Conservation (phyloP, 2,113 vertebrate species). For the Pseudopipra pipra region DNA sequence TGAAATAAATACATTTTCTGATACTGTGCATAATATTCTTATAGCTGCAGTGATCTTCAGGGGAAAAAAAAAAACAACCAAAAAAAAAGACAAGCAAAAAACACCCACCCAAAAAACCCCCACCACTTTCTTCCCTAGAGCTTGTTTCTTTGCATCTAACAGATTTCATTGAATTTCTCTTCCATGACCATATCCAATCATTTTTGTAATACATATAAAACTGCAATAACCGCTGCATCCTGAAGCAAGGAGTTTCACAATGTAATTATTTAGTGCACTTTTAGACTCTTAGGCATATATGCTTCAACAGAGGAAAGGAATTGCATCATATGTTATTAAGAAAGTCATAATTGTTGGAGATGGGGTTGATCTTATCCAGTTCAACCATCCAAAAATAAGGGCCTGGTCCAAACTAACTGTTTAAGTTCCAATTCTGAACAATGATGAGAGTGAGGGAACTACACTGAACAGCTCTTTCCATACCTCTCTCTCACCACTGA, state of each 20-base stretch:
- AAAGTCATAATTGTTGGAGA: not conserved
- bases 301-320: not conserved
- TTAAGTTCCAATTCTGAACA: not conserved
- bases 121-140: not conserved
- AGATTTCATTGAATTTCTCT: slow-evolving; percentile 29
- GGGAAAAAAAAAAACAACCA: not conserved
- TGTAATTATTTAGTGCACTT: not conserved
- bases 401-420: not conserved
- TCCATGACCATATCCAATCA: slow-evolving; percentile 10
- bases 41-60: not conserved
- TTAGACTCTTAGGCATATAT: not conserved
- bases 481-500: not conserved
- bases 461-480: not conserved
- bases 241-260: slow-evolving; percentile 15
- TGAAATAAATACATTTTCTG: not conserved
- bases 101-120: not conserved
- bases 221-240: not conserved
- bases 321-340: not conserved
- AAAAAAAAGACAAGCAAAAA: not conserved
- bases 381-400: not conserved
- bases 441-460: not conserved
- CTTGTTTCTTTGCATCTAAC: not conserved
- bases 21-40: not conserved
- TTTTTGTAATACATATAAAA: slow-evolving; percentile 28
- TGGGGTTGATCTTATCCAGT: not conserved